Evolutionary conservation across 1,140 invertebrate species (phyloP), one percentile per base, ranked within the genome.

Genomic region (Trichonephila clavata): DNA sequence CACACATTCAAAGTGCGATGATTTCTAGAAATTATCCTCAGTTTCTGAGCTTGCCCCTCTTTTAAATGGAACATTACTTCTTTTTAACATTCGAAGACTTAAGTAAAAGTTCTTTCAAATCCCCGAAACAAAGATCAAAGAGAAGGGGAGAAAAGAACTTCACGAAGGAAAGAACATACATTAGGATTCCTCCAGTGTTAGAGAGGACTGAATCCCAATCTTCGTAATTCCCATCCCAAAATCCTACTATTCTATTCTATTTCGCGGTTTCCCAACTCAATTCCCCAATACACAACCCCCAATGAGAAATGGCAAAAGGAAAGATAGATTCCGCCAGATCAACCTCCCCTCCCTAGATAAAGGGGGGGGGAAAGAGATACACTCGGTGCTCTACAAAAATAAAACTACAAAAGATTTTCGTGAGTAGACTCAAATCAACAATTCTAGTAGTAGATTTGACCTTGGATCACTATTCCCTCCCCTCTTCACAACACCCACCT

Each of bases 381-480:
- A n/a, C 43, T 50, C 39, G 7, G 10, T 27, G 20, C n/a, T n/a
- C 24, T 14, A 21, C 39, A 13, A 59, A 83, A 83, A 83, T 83
- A 83, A 83, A 83, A 27, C 50, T 20, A 59, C 81, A 59, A 59
- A 50, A 77, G 81, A 83, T 21, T 83, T 83, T 32, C 81, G 81
- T 83, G 81, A 83, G 81, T 63, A 88, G 32, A 88, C 90, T 63
- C n/a, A 91, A 91, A 81, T 91, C 90, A 91, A 91, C 90, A 83
- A 91, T 83, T 91, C 77, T 63, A 27, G 61, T 24, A 57, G 32
- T 63, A 91, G 77, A 83, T 91, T 83, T 91, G 90, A 91, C 90
- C 90, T 91, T 91, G 90, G 90, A 63, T 80, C 90, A 83, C 60
- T 60, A 18, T 20, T 14, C 27, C 21, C 6, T 21, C 16, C 77